Evolutionary conservation across 2,888 invertebrate species (phyloP).

Genomic region (Apamea epomidion): DNA sequence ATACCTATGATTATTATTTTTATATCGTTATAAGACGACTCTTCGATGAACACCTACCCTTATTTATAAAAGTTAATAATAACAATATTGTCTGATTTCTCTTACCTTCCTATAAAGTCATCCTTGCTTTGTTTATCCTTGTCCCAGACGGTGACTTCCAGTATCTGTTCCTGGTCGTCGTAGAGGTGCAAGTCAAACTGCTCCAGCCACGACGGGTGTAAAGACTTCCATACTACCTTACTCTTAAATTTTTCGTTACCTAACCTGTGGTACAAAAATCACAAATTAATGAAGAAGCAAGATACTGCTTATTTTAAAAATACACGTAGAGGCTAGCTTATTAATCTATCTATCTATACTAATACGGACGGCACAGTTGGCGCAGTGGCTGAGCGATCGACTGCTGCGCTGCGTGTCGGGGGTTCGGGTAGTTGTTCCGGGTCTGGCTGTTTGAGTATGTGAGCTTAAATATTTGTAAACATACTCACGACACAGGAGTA

Average conservation of each 20-base stretch:
- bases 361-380: no score
- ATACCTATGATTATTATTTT: no score
- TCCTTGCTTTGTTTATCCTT: constrained; percentile 96
- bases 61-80: neutral
- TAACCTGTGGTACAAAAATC: constrained; percentile 90
- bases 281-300: neutral
- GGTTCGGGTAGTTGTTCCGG: no score
- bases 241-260: constrained; percentile 99
- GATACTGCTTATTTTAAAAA: neutral
- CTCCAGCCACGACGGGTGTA: constrained; percentile 98
- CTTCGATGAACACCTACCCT: neutral
- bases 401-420: no score
- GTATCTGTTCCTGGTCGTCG: constrained; percentile 97
- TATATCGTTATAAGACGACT: neutral
- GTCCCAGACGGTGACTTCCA: constrained; percentile 98
- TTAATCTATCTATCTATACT: no score
- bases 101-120: constrained; percentile 95
- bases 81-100: neutral
- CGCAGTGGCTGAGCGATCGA: no score
- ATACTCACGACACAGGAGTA: no score
- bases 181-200: constrained; percentile 99
- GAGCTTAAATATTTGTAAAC: no score
- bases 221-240: constrained; percentile 95
- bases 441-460: no score
- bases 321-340: no score